Percentiles rank a stretch among this genome's conserved stretches.
phyloP scores from a whole-genome alignment of 2,113 vertebrate genomes.

The Clinocottus analis region DNA sequence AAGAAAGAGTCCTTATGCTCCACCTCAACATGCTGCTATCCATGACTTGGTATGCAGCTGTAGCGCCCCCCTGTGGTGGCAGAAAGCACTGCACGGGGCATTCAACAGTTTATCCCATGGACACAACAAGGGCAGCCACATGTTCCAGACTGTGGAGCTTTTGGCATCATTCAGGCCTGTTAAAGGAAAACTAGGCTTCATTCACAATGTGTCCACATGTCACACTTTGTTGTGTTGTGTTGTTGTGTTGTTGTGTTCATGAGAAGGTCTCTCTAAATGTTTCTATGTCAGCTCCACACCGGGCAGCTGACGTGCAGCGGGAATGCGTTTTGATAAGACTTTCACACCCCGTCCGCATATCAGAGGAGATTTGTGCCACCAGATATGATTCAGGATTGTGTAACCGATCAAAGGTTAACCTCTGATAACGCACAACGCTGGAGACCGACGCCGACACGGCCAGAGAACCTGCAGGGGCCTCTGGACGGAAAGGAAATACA shows the following conservation, averaged over 20 bases:
- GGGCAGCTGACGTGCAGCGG: background rate
- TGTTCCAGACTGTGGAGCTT: background rate
- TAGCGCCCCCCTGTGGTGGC: constrained; percentile 50
- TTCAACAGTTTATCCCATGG: constrained; percentile 18
- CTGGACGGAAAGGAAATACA: background rate
- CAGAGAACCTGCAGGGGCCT: constrained; percentile 12
- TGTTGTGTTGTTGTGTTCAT: background rate
- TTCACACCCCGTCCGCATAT: constrained; percentile 5
- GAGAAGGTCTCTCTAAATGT: background rate
- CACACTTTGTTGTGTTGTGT: background rate
- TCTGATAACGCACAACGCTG: constrained; percentile 21
- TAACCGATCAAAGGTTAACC: constrained; percentile 60
- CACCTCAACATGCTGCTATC: background rate
- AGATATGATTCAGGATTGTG: constrained; percentile 36
- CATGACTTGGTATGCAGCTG: constrained; percentile 20
- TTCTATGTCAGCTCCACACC: background rate
- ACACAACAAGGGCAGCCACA: background rate
- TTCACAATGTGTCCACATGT: background rate
- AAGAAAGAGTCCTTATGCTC: constrained; percentile 16
- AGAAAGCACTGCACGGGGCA: background rate
- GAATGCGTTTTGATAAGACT: constrained; percentile 21
- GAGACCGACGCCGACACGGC: background rate
- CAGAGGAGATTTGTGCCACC: constrained; percentile 5
- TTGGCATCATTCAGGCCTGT: background rate
- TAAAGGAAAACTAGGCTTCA: background rate